phyloP scores from a whole-genome alignment of 2,797 vertebrate species.

The Typhlichthys subterraneus region DNA sequence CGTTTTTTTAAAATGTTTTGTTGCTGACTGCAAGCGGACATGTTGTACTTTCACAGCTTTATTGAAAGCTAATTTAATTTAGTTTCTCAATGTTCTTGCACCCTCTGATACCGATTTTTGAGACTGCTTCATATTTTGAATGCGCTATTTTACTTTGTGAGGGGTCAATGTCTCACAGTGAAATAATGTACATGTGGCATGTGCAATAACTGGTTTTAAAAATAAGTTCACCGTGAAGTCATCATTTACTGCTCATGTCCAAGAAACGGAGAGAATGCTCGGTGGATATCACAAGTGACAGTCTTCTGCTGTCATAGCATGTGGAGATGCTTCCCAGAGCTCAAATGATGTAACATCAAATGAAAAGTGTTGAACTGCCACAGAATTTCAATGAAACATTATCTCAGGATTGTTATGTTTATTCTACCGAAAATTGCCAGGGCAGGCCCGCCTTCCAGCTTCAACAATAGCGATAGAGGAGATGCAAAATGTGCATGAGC shows the following conservation, averaged over 20 bases:
- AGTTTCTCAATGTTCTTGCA: no score
- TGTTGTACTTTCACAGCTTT: no score
- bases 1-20: no score
- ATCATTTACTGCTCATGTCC: slow-evolving; percentile 29
- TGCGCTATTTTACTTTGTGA: no score
- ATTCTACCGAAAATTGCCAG: slow-evolving; percentile 26
- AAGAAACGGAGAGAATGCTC: slow-evolving; percentile 22
- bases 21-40: no score
- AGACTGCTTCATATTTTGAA: no score
- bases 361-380: slow-evolving; percentile 14
- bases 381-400: slow-evolving; percentile 30
- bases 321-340: slow-evolving; percentile 8
- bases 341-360: slow-evolving; percentile 1
- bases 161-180: no score
- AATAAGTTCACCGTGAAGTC: slow-evolving; percentile 28
- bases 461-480: no score
- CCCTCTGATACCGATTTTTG: background rate
- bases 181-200: slow-evolving; percentile 8
- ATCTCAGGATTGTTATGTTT: slow-evolving; percentile 20
- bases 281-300: slow-evolving; percentile 16
- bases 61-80: no score
- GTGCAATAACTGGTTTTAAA: slow-evolving; percentile 29
- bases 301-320: slow-evolving; percentile 14
- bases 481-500: background rate
- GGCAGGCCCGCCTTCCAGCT: background rate